Base-by-base conservation (phyloP, 1,140 invertebrate species). In the Amphibalanus amphitrite region DNA sequence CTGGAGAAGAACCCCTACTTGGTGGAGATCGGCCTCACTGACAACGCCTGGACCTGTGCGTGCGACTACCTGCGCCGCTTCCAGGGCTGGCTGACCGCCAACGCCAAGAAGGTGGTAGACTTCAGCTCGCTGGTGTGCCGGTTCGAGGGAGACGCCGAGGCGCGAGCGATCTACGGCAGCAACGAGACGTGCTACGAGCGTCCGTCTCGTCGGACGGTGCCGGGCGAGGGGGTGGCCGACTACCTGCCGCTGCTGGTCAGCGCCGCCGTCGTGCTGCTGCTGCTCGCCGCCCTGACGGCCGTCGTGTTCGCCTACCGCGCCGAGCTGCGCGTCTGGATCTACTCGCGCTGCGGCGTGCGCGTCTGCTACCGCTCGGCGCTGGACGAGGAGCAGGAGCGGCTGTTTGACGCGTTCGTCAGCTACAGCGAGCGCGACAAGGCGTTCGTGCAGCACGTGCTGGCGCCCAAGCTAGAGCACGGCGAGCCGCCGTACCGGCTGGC, bases 341-440 rank as follows among this genome's bases (percentile, higher is more conserved):
- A 78, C 70, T 75, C 76, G 15, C 75, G 74, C n/a, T 81, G 76
- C 70, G 78, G 79, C 25, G 73, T 78, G 69, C 75, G 78, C 64
- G 74, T 80, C 25, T 79, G 77, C 65, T 74, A 77, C 38, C 75
- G 72, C 17, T 69, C 71, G 3, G 67, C 72, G 28, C 69, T 70
- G 29, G 70, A 70, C 17, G 86, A 87, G 75, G 89, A 91, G 77
- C 87, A 90, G 76, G 90, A 92, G 81, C 86, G 89, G 75, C 84
- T 92, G 33, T 93, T 91, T 78, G 93, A 96, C 79, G 92, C 92
- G 20, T 95, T 93, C 79, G 87, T 95, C 65, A 90, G 90, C 68
- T 95, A 95, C 81, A 92, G 91, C 76, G 86, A 90, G n/a, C 30
- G 94, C 79, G 92, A 96, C 79, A 90, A 93, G 78, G 86, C 87